Evolutionary conservation across 2,113 vertebrate species (phyloP).

Genomic region (Pogonocichla stellata): DNA sequence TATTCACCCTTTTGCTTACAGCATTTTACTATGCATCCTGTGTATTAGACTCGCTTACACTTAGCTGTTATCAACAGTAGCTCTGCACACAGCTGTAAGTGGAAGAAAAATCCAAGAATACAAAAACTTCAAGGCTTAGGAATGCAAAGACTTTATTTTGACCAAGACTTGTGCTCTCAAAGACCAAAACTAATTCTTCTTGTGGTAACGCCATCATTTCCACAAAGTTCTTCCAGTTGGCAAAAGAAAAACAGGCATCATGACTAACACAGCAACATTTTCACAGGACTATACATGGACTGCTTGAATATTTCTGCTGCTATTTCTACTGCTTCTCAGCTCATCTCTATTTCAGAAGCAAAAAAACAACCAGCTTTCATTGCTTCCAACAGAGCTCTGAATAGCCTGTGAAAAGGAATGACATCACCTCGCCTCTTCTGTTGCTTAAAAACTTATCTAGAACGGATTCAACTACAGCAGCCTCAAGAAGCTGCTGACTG

Average conservation of each 20-base stretch:
- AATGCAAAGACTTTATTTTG: slow-evolving; percentile 30
- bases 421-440: background rate
- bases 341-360: background rate
- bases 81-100: background rate
- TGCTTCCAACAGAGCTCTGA: background rate
- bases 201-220: background rate
- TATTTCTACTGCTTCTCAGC: background rate
- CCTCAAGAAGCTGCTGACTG: background rate
- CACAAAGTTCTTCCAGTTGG: background rate
- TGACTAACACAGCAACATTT: background rate
- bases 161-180: background rate
- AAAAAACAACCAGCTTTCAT: background rate
- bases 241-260: background rate
- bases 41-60: background rate
- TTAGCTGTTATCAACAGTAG: background rate
- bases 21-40: background rate
- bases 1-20: slow-evolving; percentile 9
- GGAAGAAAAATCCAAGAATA: background rate
- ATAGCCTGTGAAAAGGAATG: background rate
- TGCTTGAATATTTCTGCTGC: background rate
- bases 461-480: background rate
- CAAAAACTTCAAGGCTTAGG: background rate
- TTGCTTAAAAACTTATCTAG: background rate
- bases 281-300: background rate
- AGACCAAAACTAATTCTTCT: slow-evolving; percentile 13